Conservation (phyloP, 2,797 vertebrate species). For the Coendou prehensilis region DNA sequence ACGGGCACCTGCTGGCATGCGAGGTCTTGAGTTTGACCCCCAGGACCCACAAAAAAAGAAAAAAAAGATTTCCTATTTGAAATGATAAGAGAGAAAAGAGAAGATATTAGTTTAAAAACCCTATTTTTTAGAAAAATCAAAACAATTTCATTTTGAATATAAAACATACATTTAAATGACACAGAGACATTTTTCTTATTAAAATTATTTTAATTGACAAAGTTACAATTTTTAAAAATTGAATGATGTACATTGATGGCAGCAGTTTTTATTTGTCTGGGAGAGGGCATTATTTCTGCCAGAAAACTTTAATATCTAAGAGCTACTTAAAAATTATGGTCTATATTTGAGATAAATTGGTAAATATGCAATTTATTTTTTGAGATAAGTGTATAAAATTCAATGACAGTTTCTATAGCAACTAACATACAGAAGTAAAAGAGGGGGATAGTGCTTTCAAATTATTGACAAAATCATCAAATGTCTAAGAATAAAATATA, state of each 20-base stretch:
- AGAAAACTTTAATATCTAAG: neutral
- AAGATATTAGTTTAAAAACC: neutral
- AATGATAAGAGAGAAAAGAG: neutral
- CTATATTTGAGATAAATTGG: neutral
- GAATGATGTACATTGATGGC: neutral
- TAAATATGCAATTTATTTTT: neutral
- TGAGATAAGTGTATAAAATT: neutral
- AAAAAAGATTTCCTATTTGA: neutral
- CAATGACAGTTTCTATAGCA: neutral
- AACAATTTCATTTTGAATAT: neutral
- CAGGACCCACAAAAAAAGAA: no score
- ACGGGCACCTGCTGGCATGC: no score
- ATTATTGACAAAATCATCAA: conserved; percentile 3
- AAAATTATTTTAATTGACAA: neutral
- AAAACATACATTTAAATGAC: neutral
- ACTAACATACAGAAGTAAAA: neutral
- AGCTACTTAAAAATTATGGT: neutral
- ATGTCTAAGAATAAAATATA: neutral
- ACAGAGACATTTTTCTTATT: neutral
- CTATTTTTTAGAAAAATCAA: neutral
- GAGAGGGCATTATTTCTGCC: neutral
- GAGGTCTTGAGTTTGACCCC: no score
- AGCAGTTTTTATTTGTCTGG: neutral
- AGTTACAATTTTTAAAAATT: neutral
- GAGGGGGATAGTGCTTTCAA: neutral